Percentiles rank a stretch among this genome's conserved stretches.
Conservation (phyloP, 2,888 invertebrate genomes). For the Hylaea fasciaria region DNA sequence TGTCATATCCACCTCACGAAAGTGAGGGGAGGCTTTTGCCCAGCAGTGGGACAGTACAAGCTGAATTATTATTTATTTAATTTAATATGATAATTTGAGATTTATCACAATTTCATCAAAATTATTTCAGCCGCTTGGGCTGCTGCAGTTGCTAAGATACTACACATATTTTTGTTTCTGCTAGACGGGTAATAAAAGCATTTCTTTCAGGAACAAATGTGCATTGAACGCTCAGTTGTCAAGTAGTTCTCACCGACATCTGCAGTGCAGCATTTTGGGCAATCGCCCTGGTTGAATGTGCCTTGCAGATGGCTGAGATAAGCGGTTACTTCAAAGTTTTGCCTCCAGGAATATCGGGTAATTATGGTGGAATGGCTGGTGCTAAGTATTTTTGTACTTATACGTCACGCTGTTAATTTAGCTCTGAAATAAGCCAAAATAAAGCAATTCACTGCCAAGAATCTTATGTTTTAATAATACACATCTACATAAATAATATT, state of each 20-base stretch:
- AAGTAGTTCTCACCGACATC: conserved; percentile 75
- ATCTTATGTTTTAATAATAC: too few relatives aligned
- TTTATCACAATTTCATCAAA: too few relatives aligned
- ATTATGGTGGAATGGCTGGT: conserved; percentile 20
- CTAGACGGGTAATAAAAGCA: background rate
- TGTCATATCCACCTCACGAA: too few relatives aligned
- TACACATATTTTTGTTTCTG: background rate
- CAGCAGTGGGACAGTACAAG: too few relatives aligned
- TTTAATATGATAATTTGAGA: too few relatives aligned
- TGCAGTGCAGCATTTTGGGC: conserved; percentile 78
- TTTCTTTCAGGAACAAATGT: conserved; percentile 60
- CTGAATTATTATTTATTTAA: too few relatives aligned
- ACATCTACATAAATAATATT: too few relatives aligned
- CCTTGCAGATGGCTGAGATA: conserved; percentile 70
- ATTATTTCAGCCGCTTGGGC: too few relatives aligned
- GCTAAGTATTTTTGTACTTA: background rate
- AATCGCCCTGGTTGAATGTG: conserved; percentile 71
- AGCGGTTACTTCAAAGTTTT: conserved; percentile 66
- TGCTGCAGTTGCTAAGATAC: background rate
- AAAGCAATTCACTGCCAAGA: too few relatives aligned
- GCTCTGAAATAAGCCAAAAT: too few relatives aligned
- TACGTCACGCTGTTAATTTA: too few relatives aligned
- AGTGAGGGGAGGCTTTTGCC: too few relatives aligned
- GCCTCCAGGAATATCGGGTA: conserved; percentile 66
- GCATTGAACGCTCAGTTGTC: conserved; percentile 26